Evolutionary conservation across 2,113 vertebrate genomes (phyloP), one percentile per base, ranked within the genome.

Genomic region (Euleptes europaea): DNA sequence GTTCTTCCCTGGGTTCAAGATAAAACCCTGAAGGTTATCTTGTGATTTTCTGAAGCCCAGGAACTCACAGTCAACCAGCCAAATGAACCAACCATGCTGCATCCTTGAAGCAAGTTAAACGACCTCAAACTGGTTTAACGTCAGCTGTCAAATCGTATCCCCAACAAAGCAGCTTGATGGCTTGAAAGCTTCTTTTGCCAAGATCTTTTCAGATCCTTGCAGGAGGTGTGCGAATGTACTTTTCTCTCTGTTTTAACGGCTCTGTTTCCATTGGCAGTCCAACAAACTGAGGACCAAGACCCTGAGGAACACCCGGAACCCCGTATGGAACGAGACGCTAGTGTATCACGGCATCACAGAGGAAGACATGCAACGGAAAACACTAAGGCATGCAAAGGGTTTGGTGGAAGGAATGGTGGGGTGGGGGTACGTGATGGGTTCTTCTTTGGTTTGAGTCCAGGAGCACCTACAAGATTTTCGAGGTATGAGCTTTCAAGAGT

Each of bases 231-330:
- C 7, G 78, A 35, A 0, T 75, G 0, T 0, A 2, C 0, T 1
- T 0, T 1, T 0, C 0, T 23, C 79, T 77, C 42, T 38, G 73
- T 74, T 79, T 80, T 86, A 35, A 0, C 2, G 38, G 1, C 6
- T 51, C 26, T 14, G 1, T 28, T 15, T 47, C 15, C 1, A 3
- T 31, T 42, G 38, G 0, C 44, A 99, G 99, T 98, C 98, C 1
- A 99, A 97, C 73, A 99, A 99, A 91, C 95, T 99, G 82, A 96
- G 98, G 63, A 99, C 99, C 5, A 99, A 99, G 96, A 99, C 99
- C 0, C 94, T 99, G 91, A 96, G 97, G 84, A 99, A 98, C 95
- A 99, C 98, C 1, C 96, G 98, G n/a, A 99, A 99, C 91, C 99
- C 99, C 0, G 33, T 94, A 71, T 99, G 99, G 99, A 99, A 98